Evolutionary conservation across 2,888 invertebrate genomes (phyloP).

Genomic region (Leistus spinibarbis): DNA sequence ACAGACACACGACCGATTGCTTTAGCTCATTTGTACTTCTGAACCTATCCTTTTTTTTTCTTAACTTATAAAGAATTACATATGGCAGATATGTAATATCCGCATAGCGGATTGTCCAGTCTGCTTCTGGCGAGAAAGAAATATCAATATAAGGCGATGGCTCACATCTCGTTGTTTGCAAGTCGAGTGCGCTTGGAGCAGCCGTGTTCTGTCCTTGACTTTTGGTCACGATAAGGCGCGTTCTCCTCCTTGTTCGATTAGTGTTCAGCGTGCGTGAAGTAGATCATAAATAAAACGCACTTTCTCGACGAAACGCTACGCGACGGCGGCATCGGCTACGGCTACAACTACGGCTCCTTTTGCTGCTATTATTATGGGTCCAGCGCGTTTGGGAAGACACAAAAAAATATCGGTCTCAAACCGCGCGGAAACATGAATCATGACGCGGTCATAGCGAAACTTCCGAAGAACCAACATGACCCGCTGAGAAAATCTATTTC

Average conservation of each 20-base stretch:
- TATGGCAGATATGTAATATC: too few species aligned
- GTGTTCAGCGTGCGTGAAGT: conserved; percentile 27
- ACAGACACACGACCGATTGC: too few species aligned
- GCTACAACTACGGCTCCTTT: too few species aligned
- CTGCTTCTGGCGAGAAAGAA: neutral
- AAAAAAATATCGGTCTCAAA: neutral
- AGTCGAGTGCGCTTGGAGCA: neutral
- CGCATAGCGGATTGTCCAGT: neutral
- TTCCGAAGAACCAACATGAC: neutral
- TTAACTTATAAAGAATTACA: too few species aligned
- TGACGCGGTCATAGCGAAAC: neutral
- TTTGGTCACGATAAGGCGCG: conserved; percentile 21
- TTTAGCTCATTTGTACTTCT: too few species aligned
- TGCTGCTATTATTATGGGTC: neutral
- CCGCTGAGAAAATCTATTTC: neutral
- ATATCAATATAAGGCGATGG: neutral
- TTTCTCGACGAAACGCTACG: neutral
- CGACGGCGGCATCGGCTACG: neutral
- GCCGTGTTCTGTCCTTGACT: conserved; percentile 17
- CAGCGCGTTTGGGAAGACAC: neutral
- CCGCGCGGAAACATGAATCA: neutral
- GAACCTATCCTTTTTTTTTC: too few species aligned
- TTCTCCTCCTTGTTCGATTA: conserved; percentile 11
- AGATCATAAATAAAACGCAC: conserved; percentile 29
- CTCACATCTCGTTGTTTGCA: neutral